Evolutionary conservation across 2,797 vertebrate genomes (phyloP), one percentile per base, ranked within the genome.

Genomic region (Melanotaenia trifasciata): DNA sequence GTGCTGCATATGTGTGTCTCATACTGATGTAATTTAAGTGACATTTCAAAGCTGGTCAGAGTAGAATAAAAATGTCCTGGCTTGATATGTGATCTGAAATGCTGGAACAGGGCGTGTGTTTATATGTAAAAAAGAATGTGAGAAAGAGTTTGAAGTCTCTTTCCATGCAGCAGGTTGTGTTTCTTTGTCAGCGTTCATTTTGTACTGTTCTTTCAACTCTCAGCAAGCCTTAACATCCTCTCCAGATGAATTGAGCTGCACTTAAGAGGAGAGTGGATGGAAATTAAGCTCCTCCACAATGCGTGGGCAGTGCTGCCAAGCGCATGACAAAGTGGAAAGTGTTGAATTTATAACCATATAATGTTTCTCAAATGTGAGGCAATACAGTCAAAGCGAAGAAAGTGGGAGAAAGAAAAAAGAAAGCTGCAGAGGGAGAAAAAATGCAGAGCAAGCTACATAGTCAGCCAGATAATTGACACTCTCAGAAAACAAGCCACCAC

Each of bases 221-320:
- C 76, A 26, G 80, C 80, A 54, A 82, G 86, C 81, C 84, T 89
- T 85, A 77, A 90, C 84, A 86, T 86, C 85, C 90, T 90, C 88
- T 90, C 78, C 78, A 90, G 82, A 90, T 90, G 85, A 92, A 90
- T 88, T 76, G 87, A 84, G 85, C 86, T 28, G 79, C 92, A 90
- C 89, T 91, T 82, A 78, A 90, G 88, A 76, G 69, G 73, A 67
- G 76, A 89, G 86, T 72, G 88, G 76, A 86, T 87, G 88, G 85
- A 87, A 91, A 93, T 91, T 76, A 89, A 91, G 90, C 87, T 85
- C 73, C 83, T 77, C 79, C 85, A 89, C 83, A 89, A 87, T 81
- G 84, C 65, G 85, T 87, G 81, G 86, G 84, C 78, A 79, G 70
- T 53, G 5, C 81, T 84, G 85, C 90, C 90, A 84, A 83, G 86